Evolutionary conservation across 2,888 invertebrate genomes (phyloP), one percentile per base, ranked within the genome.

Genomic region (Encarsia formosa): DNA sequence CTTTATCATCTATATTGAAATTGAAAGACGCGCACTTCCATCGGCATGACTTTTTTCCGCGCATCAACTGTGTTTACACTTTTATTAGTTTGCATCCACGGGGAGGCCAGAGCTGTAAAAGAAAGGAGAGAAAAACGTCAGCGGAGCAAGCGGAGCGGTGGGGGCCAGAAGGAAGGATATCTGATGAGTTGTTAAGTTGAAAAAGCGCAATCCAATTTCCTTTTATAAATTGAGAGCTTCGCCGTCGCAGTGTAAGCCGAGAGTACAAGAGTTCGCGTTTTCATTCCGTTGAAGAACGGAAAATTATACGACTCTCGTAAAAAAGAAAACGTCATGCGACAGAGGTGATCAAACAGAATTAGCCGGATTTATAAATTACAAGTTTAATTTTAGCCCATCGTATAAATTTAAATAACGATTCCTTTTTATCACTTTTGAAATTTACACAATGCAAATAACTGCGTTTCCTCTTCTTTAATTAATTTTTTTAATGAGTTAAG

Each of bases 141-240:
- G 31, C 18, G 3, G n/a, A 18, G 29, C 13, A 19, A 31, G 20
- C 20, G 31, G 13, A n/a, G n/a, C n/a, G n/a, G n/a, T n/a, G n/a
- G n/a, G n/a, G n/a, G n/a, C n/a, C n/a, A 11, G n/a, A 22, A 19
- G 26, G 39, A 38, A 16, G 32, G 45, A 52, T 45, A 43, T 42
- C 46, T 29, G 45, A 56, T 52, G 38, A 52, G 52, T 56, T 46
- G 52, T 55, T 48, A 38, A 48, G 45, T 49, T 52, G 49, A 49
- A 55, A 55, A 49, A 49, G 48, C 38, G 41, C 41, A 44, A 55
- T 56, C 49, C 49, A 52, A 52, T 52, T 56, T 56, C 39, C 46
- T 35, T 49, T 52, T 42, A 49, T 48, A 52, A 51, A 55, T 51
- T 49, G 40, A 51, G 38, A 49, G 48, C 29, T 48, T 15, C 37